Evolutionary conservation across 2,797 vertebrate species (phyloP).

Genomic region (Centropyge bicolor): DNA sequence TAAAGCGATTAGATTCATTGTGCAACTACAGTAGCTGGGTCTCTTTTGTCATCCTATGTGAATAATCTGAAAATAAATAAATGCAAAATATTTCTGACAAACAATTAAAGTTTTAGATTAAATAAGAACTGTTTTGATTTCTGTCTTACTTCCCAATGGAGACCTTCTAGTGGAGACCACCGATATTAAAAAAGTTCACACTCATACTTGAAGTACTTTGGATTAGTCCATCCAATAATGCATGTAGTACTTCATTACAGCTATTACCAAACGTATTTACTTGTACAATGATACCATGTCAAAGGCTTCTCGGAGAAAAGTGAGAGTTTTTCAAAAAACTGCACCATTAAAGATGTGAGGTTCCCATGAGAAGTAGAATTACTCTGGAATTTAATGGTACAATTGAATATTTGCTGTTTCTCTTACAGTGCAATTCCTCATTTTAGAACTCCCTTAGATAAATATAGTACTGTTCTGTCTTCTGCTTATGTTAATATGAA

Average conservation of each 20-base stretch:
- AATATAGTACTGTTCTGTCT: neutral
- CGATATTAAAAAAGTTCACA: neutral
- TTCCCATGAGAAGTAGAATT: neutral
- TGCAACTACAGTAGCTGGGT: neutral
- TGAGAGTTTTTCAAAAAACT: neutral
- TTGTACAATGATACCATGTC: neutral
- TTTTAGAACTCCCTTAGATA: no score
- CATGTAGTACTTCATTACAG: neutral
- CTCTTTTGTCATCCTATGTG: neutral
- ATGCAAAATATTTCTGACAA: neutral
- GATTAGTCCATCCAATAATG: neutral
- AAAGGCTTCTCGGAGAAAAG: neutral
- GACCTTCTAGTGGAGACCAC: neutral
- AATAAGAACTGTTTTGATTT: neutral
- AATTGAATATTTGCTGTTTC: neutral
- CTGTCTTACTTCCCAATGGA: no score
- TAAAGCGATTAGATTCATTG: no score
- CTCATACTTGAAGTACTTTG: neutral
- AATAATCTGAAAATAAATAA: neutral
- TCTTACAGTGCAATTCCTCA: neutral
- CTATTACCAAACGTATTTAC: neutral
- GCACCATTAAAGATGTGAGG: neutral
- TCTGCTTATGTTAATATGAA: neutral
- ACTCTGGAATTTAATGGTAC: neutral
- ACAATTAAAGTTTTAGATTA: neutral